Evolutionary conservation across 1,140 invertebrate genomes (phyloP), one percentile per base, ranked within the genome.

Genomic region (Drosophila quadrilineata): DNA sequence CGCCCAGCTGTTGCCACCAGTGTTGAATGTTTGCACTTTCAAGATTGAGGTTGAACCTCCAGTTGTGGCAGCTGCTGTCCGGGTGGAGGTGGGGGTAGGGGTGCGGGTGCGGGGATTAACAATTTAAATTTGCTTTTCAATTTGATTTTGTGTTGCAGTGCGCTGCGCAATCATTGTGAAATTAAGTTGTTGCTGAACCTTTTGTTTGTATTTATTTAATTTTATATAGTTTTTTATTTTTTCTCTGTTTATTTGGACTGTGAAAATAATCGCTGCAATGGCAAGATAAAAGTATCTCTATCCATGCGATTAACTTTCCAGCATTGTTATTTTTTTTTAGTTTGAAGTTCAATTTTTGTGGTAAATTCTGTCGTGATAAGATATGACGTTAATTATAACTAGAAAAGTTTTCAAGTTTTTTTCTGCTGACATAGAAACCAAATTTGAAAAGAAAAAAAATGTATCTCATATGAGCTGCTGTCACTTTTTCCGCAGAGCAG

Each of bases 1-100:
- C 59, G 66, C 54, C 58, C 72, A 82, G 76, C 73, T 48, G 59
- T 67, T 82, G 77, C 77, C 77, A 82, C 77, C 65, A 65, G 77
- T 82, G 77, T 82, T 82, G 77, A 82, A 62, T 82, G 77, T 82
- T 82, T 82, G 77, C 77, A 82, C 77, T 82, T 82, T 82, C 77
- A 62, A 43, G 57, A 49, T 41, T 22, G 2, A 33, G 29, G 48
- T 41, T 49, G 60, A 60, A 38, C 40, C 36, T 17, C 22, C 16
- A 28, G 46, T 29, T 41, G 56, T 49, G 31, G 45, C 49, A 46
- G 52, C 57, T 68, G 59, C 50, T n/a, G n/a, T n/a, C n/a, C n/a
- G n/a, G n/a, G n/a, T n/a, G n/a, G n/a, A n/a, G n/a, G n/a, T n/a
- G n/a, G n/a, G n/a, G n/a, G n/a, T n/a, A n/a, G n/a, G n/a, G n/a